These are phyloP conservation scores for Callyntrura sp. DNA, from an alignment of 2,888 invertebrate genomes.

Conservation along the genomic window DNA sequence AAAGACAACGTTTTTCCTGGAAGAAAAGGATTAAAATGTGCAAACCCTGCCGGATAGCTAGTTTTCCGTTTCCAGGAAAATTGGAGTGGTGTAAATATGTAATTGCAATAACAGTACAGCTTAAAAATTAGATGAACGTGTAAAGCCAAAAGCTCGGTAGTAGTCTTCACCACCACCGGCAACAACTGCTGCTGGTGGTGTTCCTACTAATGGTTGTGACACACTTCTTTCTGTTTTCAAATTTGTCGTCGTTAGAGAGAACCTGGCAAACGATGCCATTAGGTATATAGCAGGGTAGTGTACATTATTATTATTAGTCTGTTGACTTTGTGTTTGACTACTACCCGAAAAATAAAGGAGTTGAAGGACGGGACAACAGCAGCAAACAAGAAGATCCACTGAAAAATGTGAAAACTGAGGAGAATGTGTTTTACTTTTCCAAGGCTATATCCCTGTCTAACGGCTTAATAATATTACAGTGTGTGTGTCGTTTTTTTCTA, in stretches of 20 bases:
- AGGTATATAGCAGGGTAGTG: constrained; percentile 40
- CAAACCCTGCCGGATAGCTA: background rate
- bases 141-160: no score
- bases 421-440: background rate
- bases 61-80: background rate
- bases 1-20: constrained; percentile 18
- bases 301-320: constrained; percentile 54
- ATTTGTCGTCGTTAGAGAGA: constrained; percentile 40
- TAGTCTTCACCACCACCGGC: no score
- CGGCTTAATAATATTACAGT: background rate
- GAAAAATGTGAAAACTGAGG: background rate
- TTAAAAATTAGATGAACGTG: background rate
- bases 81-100: constrained; percentile 19
- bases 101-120: background rate
- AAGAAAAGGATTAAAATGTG: constrained; percentile 56
- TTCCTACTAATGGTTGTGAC: constrained; percentile 63
- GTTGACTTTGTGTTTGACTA: background rate
- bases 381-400: background rate
- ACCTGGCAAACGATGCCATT: constrained; percentile 64
- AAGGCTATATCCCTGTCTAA: background rate
- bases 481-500: background rate
- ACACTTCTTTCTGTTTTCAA: no score
- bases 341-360: constrained; percentile 40
- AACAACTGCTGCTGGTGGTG: constrained; percentile 33
- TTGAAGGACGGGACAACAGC: background rate